phyloP scores from a whole-genome alignment of 2,797 vertebrate genomes.

The Pseudochirops corinnae region DNA sequence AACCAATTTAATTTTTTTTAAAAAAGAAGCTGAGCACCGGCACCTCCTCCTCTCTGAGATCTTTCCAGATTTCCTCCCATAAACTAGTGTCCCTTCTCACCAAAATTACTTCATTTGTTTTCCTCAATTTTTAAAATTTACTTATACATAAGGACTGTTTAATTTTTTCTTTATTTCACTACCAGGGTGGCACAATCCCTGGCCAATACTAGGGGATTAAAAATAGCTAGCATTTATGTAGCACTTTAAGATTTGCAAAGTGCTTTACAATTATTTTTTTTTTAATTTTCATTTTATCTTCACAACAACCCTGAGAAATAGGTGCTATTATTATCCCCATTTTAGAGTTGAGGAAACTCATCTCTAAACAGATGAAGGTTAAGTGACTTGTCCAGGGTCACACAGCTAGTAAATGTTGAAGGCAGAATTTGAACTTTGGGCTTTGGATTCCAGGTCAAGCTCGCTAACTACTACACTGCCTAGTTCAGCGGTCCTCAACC shows the following conservation, averaged over 20 bases:
- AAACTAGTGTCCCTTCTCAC: neutral
- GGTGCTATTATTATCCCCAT: neutral
- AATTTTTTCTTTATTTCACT: neutral
- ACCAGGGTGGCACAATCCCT: neutral
- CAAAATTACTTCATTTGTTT: neutral
- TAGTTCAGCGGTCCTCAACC: neutral
- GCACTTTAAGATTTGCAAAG: neutral
- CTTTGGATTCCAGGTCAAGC: neutral
- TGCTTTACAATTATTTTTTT: neutral
- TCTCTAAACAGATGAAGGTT: neutral
- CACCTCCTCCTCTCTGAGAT: neutral
- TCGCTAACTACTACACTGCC: neutral
- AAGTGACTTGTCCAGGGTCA: neutral
- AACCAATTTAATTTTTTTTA: too few species aligned
- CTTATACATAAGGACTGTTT: neutral
- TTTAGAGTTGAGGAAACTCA: neutral
- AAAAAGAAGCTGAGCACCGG: neutral
- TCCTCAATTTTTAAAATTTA: neutral
- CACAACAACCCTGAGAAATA: neutral
- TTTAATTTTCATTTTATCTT: neutral
- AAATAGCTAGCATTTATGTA: neutral
- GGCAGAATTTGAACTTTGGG: neutral
- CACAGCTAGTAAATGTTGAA: neutral
- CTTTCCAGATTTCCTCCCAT: neutral
- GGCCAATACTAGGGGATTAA: neutral